Conservation (phyloP, 2,113 vertebrate species). For the Dolichotis patagonum region DNA sequence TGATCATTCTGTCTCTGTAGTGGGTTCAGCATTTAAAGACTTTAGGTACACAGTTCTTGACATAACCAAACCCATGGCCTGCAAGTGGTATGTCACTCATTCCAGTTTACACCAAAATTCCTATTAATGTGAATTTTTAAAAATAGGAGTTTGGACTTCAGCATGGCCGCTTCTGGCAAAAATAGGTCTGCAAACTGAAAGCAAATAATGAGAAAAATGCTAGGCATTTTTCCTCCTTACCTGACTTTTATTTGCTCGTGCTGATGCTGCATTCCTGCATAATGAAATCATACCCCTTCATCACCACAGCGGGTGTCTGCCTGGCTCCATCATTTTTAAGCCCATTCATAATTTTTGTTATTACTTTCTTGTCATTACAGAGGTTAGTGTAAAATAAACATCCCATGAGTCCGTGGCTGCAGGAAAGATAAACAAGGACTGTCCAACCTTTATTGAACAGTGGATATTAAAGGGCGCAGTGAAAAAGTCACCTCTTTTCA, state of each 20-base stretch:
- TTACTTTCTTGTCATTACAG: not conserved
- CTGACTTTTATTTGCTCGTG: not conserved
- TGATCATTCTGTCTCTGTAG: not conserved
- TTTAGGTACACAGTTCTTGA: not conserved
- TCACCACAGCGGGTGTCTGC: not conserved
- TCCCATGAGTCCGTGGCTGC: not conserved
- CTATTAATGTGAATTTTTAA: not conserved
- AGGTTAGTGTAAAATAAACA: not conserved
- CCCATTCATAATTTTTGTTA: constrained; percentile 3
- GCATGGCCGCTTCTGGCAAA: not conserved
- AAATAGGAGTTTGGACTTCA: not conserved
- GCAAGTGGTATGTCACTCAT: not conserved
- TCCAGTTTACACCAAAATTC: not conserved
- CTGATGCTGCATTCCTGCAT: not conserved
- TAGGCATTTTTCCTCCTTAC: not conserved
- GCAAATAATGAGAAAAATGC: not conserved
- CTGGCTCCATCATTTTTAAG: not conserved
- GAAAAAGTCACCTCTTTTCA: not conserved
- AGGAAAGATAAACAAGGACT: constrained; percentile 2
- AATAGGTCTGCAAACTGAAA: not conserved
- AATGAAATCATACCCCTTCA: not conserved
- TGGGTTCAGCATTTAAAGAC: not conserved
- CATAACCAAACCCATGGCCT: not conserved
- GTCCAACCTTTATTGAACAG: not conserved
- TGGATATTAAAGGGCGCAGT: not conserved